Conservation (phyloP, 2,888 invertebrate genomes). For the Coleophora flavipennella region DNA sequence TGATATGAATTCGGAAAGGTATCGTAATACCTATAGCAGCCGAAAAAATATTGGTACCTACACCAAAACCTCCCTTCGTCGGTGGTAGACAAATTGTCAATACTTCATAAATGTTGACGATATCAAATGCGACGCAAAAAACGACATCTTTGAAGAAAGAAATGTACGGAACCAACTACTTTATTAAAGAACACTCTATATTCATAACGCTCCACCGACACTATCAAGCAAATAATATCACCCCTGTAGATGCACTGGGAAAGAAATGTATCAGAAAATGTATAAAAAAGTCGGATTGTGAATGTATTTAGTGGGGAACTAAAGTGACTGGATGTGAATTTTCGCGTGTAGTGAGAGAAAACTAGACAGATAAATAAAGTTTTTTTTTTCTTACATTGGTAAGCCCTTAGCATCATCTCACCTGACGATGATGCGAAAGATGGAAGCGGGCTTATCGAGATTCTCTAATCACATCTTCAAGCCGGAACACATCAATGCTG, state of each 20-base stretch:
- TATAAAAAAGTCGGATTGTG: slow-evolving; percentile 57
- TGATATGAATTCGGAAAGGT: too few species aligned
- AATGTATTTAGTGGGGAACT: slow-evolving; percentile 24
- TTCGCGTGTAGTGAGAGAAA: not conserved
- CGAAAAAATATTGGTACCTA: too few species aligned
- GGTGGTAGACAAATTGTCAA: slow-evolving; percentile 11
- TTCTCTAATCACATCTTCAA: too few species aligned
- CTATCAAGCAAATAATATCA: slow-evolving; percentile 67
- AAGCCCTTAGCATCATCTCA: too few species aligned
- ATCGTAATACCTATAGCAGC: too few species aligned
- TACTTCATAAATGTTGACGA: slow-evolving; percentile 9
- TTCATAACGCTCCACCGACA: slow-evolving; percentile 67
- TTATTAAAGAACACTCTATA: slow-evolving; percentile 69
- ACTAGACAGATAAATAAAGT: too few species aligned
- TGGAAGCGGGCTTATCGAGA: too few species aligned
- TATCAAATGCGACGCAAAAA: slow-evolving; percentile 21
- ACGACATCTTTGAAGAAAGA: slow-evolving; percentile 17
- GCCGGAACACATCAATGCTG: too few species aligned
- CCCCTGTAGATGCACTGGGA: slow-evolving; percentile 67
- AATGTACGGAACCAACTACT: slow-evolving; percentile 41
- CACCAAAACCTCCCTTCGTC: too few species aligned
- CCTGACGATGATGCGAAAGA: too few species aligned
- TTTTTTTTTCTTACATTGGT: too few species aligned
- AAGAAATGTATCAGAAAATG: slow-evolving; percentile 73
- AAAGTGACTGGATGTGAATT: slow-evolving; percentile 17